Conservation (phyloP, 2,113 vertebrate genomes). For the Crotalus viridis region DNA sequence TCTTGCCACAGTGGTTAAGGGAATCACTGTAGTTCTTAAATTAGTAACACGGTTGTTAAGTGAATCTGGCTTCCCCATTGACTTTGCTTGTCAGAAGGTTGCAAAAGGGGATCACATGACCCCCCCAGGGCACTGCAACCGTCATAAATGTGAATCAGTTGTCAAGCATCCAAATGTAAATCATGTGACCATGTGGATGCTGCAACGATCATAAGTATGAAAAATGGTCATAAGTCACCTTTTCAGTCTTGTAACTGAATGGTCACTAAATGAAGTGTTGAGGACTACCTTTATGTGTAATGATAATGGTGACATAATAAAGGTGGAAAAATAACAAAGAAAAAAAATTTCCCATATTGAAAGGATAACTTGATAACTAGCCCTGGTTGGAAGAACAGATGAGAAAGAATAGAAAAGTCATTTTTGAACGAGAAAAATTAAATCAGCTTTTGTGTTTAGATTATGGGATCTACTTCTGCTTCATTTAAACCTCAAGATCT, state of each 20-base stretch:
- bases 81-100: not conserved
- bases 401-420: not conserved
- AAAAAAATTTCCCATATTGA: not conserved
- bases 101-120: not conserved
- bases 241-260: not conserved
- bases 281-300: not conserved
- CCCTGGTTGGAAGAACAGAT: not conserved
- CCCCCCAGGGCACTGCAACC: not conserved
- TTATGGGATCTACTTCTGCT: not conserved
- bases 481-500: not conserved
- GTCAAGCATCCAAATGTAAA: too few relatives aligned
- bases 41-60: not conserved
- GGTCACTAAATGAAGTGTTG: not conserved
- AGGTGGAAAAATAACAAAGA: not conserved
- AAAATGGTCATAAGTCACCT: not conserved
- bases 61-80: not conserved
- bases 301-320: not conserved
- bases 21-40: not conserved
- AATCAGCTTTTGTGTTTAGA: not conserved
- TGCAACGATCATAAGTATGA: not conserved
- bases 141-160: not conserved
- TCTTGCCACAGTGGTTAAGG: not conserved
- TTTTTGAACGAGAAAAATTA: not conserved
- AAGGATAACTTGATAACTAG: not conserved
- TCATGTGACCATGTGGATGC: not conserved